Percentiles rank a stretch among this genome's conserved stretches.
Conservation (phyloP, 2,888 invertebrate genomes). For the Cataglyphis livida region DNA sequence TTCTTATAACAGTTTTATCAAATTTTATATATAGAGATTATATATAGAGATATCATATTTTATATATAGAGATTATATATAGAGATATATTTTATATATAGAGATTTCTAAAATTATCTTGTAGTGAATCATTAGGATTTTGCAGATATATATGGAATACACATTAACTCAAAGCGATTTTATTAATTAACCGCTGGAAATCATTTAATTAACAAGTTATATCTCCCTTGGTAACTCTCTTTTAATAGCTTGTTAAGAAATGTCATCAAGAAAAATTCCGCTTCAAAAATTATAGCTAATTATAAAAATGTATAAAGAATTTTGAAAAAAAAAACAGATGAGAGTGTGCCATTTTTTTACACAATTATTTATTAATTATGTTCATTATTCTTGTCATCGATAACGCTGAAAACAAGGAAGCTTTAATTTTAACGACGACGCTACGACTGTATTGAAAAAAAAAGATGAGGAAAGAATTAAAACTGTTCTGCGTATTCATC, state of each 20-base stretch:
- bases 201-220: background rate
- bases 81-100: conserved; percentile 17
- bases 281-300: conserved; percentile 4
- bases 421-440: background rate
- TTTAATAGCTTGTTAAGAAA: background rate
- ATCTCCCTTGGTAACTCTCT: background rate
- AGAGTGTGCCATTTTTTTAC: background rate
- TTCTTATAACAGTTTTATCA: background rate
- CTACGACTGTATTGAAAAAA: background rate
- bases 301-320: background rate
- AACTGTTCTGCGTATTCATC: background rate
- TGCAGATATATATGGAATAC: conserved; percentile 10
- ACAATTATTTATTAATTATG: background rate
- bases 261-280: no score
- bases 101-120: conserved; percentile 2
- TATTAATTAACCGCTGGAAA: conserved; percentile 15
- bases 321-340: no score
- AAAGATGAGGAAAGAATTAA: conserved; percentile 8
- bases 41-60: no score
- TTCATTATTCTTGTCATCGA: background rate
- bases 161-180: background rate
- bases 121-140: conserved; percentile 3
- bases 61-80: no score
- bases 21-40: conserved; percentile 12
- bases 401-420: background rate